Percentiles rank a stretch among this genome's conserved stretches.
Evolutionary conservation across 2,888 invertebrate genomes (phyloP).

Genomic region (Leptinotarsa tumamoca): DNA sequence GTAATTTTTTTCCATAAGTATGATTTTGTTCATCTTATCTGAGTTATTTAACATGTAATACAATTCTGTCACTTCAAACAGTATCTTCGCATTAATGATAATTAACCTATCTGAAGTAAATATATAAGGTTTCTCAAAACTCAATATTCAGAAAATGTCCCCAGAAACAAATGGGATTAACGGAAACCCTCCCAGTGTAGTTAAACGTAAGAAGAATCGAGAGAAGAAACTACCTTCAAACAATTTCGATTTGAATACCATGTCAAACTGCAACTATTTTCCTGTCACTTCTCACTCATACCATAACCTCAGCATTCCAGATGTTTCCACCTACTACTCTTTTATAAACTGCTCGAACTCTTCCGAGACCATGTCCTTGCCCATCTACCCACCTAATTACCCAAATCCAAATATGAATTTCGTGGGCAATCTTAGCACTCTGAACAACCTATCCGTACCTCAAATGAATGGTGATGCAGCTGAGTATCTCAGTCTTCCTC

Average conservation of each 20-base stretch:
- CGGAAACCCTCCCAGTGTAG: conserved; percentile 63
- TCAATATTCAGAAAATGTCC: conserved; percentile 52
- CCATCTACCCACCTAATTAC: conserved; percentile 72
- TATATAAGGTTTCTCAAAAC: not conserved
- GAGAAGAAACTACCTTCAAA: conserved; percentile 55
- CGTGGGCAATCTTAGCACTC: conserved; percentile 50
- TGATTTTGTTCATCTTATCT: conserved; percentile 12
- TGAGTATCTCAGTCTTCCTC: conserved; percentile 77
- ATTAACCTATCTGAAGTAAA: not conserved
- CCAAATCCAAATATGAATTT: conserved; percentile 49
- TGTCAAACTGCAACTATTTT: conserved; percentile 58
- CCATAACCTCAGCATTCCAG: conserved; percentile 55
- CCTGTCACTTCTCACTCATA: conserved; percentile 50
- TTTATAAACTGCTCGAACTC: conserved; percentile 60
- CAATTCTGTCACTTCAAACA: not conserved
- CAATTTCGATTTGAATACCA: conserved; percentile 53
- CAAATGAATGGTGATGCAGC: conserved; percentile 52
- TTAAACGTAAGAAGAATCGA: conserved; percentile 64
- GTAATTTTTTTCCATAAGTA: not conserved
- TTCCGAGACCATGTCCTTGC: conserved; percentile 75
- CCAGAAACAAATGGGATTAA: conserved; percentile 61
- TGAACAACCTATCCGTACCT: conserved; percentile 45
- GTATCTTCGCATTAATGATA: not conserved
- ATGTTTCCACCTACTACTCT: conserved; percentile 57
- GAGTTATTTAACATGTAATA: conserved; percentile 8